Percentiles rank a stretch among this genome's conserved stretches.
phyloP scores from a whole-genome alignment of 2,797 vertebrate species.

The Glossophaga mutica region DNA sequence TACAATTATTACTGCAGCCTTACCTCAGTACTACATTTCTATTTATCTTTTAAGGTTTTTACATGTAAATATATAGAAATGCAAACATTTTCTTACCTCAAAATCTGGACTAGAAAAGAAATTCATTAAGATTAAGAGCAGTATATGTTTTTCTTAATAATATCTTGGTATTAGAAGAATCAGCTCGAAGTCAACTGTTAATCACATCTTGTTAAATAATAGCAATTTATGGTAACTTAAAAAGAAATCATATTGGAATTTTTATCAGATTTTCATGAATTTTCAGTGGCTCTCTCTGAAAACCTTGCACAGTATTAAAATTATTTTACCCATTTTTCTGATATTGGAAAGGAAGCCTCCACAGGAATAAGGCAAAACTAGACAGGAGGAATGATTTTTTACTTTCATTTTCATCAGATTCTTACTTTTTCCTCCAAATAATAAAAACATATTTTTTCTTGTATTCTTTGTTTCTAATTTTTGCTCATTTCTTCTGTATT shows the following conservation, averaged over 20 bases:
- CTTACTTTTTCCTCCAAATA: neutral
- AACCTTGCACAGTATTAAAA: neutral
- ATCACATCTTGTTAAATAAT: neutral
- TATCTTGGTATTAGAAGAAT: neutral
- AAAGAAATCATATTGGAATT: neutral
- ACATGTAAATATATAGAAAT: neutral
- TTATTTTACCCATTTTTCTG: neutral
- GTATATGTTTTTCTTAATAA: neutral
- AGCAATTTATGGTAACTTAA: neutral
- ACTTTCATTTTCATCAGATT: neutral
- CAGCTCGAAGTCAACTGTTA: neutral
- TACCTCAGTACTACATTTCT: neutral
- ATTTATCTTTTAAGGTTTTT: neutral
- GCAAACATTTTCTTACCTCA: neutral
- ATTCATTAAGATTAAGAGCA: neutral
- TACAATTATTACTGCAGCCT: neutral
- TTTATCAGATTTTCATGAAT: constrained; percentile 7
- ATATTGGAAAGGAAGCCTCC: neutral
- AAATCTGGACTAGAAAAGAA: neutral
- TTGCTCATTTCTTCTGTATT: neutral
- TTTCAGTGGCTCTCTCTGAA: neutral
- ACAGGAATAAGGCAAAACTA: neutral
- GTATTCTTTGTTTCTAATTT: neutral
- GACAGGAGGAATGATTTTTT: neutral
- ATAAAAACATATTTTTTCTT: too few relatives aligned